Base-by-base conservation (phyloP, 2,888 invertebrate genomes). In the Limulus polyphemus region DNA sequence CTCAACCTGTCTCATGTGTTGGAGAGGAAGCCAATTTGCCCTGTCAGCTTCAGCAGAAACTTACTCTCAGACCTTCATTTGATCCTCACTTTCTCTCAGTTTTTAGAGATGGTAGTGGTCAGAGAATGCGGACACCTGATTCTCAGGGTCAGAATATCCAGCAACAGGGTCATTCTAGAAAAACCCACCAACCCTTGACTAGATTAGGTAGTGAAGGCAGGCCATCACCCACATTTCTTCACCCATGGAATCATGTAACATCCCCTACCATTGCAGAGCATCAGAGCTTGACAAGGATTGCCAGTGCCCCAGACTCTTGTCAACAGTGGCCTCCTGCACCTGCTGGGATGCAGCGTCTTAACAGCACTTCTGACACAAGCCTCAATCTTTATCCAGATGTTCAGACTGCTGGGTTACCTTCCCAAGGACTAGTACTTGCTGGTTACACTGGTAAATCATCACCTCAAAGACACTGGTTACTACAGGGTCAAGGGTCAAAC, bases 31-130 rank as follows among this genome's bases (percentile, higher is more conserved):
- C 76, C 61, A 88, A 88, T 73, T 80, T 85, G 63, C 90, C 91
- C 73, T 80, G 84, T 61, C 90, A 89, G 75, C 78, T 91, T 49
- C 86, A 85, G 68, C 80, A 90, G 9, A 89, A 90, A 73, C 78
- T 89, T 56, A 88, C 89, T 13, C 76, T 91, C n/a, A 89, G 90
- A 77, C 90, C 90, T 0, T 79, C 80, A 17, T 84, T 84, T 69
- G 90, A 91, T 78, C 86, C 88, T 9, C 79, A 90, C 62, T 77
- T 85, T 58, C 78, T 78, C 71, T 80, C 71, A 47, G 62, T 68
- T 68, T 54, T 63, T 46, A 61, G 65, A 12, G 64, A 60, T 46
- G 58, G 59, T 2, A 64, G 64, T 5, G 56, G 56, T 49, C 57
- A 58, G 17, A 47, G 14, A 14, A 50, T 49, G 12, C 48, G 55